phyloP scores from a whole-genome alignment of 2,113 vertebrate genomes.

The Xyrauchen texanus region DNA sequence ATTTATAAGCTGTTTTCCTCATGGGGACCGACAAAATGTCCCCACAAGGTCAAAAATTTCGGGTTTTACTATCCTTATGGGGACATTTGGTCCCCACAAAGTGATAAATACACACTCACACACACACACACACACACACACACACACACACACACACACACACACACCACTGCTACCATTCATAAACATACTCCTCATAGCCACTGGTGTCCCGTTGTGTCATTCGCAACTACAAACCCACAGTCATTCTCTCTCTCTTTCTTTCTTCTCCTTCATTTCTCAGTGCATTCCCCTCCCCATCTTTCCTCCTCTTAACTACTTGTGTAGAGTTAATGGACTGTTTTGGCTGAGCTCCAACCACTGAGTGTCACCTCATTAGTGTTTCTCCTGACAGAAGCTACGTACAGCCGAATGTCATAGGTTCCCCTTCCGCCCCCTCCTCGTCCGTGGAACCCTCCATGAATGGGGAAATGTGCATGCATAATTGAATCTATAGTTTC shows the following conservation, averaged over 20 bases:
- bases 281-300: constrained; percentile 62
- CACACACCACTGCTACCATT: constrained; percentile 51
- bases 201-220: constrained; percentile 39
- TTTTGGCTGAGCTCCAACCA: constrained; percentile 94
- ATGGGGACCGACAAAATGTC: too few relatives aligned
- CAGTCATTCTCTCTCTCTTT: constrained; percentile 29
- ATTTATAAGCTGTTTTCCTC: too few relatives aligned
- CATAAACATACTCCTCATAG: constrained; percentile 42
- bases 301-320: constrained; percentile 84
- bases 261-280: constrained; percentile 49
- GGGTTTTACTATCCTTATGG: too few relatives aligned
- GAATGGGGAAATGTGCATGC: constrained; percentile 90
- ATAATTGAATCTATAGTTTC: constrained; percentile 92
- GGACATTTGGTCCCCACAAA: too few relatives aligned
- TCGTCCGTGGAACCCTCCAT: constrained; percentile 86
- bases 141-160: constrained; percentile 47
- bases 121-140: too few relatives aligned
- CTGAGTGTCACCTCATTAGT: constrained; percentile 99
- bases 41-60: too few relatives aligned
- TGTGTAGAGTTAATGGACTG: constrained; percentile 97
- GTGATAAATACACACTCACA: too few relatives aligned
- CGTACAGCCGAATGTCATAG: constrained; percentile 86
- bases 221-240: constrained; percentile 43
- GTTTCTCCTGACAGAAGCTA: constrained; percentile 83
- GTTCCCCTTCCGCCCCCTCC: constrained; percentile 74